Evolutionary conservation across 2,797 vertebrate species (phyloP), one percentile per base, ranked within the genome.

Genomic region (Selene dorsalis): DNA sequence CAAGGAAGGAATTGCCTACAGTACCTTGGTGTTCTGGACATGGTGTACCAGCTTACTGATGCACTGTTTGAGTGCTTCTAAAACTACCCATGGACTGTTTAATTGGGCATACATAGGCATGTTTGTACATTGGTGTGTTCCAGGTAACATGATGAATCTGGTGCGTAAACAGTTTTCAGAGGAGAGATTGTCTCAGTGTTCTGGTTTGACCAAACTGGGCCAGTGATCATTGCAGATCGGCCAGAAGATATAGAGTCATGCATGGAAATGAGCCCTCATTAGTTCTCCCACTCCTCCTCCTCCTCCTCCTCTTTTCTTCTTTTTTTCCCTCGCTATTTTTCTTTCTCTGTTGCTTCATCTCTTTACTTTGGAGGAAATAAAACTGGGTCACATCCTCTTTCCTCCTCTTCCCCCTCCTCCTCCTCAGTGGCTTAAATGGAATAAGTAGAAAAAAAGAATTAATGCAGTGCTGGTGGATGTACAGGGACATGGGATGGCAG

Each of bases 361-460:
- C 71, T 88, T 88, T 88, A 88, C 88, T 91, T 88, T 66, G 63
- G 83, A 88, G 82, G 82, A 84, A 90, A 88, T 85, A 55, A 89
- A 94, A 92, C 79, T 92, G 80, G 92, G 92, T 93, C 91, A 93
- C 70, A 77, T 88, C 88, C 74, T 87, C 78, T 57, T 73, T 84
- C 67, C 59, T 45, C 77, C 66, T 75, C 41, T 6, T 64, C 41
- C 50, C 35, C 26, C 28, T 65, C 75, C 74, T 88, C 63, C 69
- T 84, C 57, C 58, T 79, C 76, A 26, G 50, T 63, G 65, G 80
- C 71, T 86, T 83, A 83, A 90, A 88, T 83, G 38, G 60, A 89
- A 89, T 77, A 79, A 82, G 80, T 83, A 76, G 69, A 50, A 69
- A 76, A 73, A 69, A 76, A 67, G 67, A 78, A 87, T 82, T 69